phyloP scores from a whole-genome alignment of 2,797 vertebrate genomes.

The Trematomus bernacchii region DNA sequence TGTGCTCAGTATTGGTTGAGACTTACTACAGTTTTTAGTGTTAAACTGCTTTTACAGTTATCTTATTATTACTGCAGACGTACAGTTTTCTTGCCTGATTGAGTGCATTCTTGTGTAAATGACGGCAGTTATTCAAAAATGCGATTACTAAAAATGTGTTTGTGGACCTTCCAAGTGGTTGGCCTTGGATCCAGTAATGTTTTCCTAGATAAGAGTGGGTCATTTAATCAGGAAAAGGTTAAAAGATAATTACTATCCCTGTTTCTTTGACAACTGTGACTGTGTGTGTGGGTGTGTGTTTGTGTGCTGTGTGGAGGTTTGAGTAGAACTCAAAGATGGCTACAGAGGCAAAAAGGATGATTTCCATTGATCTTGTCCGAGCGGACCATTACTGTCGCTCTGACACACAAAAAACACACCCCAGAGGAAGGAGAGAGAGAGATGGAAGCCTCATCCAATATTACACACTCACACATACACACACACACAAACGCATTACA shows the following conservation, averaged over 20 bases:
- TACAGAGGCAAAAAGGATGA: not conserved
- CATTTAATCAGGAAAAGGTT: slow-evolving; percentile 4
- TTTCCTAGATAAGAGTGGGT: not conserved
- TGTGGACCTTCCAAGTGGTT: not conserved
- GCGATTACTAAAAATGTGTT: not conserved
- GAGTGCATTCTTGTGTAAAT: not conserved
- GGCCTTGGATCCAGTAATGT: not conserved
- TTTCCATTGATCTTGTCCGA: slow-evolving; percentile 2
- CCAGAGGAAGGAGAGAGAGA: no score
- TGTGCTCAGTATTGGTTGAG: not conserved
- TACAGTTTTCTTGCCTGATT: not conserved
- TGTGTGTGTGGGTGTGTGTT: slow-evolving; percentile 3
- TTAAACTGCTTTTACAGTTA: not conserved
- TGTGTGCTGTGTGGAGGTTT: not conserved
- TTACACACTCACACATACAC: not conserved
- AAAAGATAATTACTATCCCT: not conserved
- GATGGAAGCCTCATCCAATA: no score
- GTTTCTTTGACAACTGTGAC: slow-evolving; percentile 13
- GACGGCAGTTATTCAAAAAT: not conserved
- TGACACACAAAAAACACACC: not conserved
- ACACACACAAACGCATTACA: not conserved
- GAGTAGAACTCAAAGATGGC: not conserved
- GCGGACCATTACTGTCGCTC: not conserved
- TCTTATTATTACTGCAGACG: not conserved
- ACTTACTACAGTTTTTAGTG: not conserved